Conservation (phyloP, 2,113 vertebrate species). For the Pavo muticus region DNA sequence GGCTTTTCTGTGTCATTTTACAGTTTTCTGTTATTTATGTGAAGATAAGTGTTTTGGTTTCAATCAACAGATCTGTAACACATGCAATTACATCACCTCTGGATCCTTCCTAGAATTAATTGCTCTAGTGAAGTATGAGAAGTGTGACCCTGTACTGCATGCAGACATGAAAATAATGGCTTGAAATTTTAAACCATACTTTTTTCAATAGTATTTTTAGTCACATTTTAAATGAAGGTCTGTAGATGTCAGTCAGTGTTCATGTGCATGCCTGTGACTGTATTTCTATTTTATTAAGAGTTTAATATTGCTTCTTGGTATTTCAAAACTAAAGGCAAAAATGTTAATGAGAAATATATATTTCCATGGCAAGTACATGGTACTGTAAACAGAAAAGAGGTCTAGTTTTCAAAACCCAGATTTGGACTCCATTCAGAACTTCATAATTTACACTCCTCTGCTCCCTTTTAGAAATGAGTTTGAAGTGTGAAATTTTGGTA, state of each 20-base stretch:
- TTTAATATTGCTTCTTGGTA: background rate
- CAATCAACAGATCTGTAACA: background rate
- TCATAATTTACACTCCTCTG: background rate
- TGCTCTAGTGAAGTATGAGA: background rate
- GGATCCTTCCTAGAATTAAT: background rate
- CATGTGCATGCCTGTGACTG: background rate
- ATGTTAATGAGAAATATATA: background rate
- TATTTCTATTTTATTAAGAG: background rate
- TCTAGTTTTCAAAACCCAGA: background rate
- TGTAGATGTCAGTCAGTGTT: background rate
- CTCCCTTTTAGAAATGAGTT: background rate
- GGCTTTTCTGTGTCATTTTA: background rate
- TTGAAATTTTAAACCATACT: slow-evolving; percentile 10
- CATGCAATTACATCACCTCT: background rate
- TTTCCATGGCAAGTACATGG: background rate
- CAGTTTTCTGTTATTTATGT: background rate
- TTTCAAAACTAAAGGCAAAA: background rate
- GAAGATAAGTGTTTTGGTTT: background rate
- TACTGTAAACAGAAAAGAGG: background rate
- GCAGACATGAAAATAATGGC: background rate
- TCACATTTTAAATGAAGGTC: background rate
- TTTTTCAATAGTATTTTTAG: background rate
- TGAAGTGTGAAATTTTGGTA: background rate
- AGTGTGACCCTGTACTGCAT: background rate
- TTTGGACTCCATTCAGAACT: accelerated